Conservation (phyloP, 2,888 invertebrate genomes). For the Rhagium mordax region DNA sequence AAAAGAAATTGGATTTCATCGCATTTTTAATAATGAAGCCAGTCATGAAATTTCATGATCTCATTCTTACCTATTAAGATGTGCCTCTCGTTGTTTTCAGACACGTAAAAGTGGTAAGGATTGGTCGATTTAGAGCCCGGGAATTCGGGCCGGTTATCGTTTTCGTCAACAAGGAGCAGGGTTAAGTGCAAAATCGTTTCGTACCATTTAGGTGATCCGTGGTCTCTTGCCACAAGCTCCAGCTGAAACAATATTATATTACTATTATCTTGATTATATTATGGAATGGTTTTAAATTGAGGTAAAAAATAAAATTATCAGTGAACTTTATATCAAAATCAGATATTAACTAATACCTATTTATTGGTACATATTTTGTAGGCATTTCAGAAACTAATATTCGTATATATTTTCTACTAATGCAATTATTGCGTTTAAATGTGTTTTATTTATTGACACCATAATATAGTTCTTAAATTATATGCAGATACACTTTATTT, state of each 20-base stretch:
- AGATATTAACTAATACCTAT: no score
- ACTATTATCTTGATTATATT: no score
- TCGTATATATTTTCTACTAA: no score
- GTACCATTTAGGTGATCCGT: slow-evolving; percentile 85
- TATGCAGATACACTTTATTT: no score
- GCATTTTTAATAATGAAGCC: background rate
- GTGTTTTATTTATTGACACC: no score
- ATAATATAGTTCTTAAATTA: no score
- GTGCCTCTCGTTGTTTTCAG: slow-evolving; percentile 80
- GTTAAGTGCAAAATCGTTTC: slow-evolving; percentile 84
- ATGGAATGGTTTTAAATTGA: no score
- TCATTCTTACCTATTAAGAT: slow-evolving; percentile 76
- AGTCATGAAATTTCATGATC: background rate
- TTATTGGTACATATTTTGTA: no score
- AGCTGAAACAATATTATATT: slow-evolving; percentile 71
- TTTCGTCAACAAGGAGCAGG: slow-evolving; percentile 83
- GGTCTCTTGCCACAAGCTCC: slow-evolving; percentile 86
- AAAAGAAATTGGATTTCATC: background rate
- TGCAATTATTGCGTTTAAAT: no score
- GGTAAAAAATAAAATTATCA: no score
- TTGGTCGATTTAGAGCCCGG: slow-evolving; percentile 73
- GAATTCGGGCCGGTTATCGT: slow-evolving; percentile 88
- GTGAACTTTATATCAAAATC: no score
- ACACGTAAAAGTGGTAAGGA: slow-evolving; percentile 79
- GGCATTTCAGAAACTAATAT: no score